phyloP scores from a whole-genome alignment of 2,797 vertebrate species.

The Esox lucius region DNA sequence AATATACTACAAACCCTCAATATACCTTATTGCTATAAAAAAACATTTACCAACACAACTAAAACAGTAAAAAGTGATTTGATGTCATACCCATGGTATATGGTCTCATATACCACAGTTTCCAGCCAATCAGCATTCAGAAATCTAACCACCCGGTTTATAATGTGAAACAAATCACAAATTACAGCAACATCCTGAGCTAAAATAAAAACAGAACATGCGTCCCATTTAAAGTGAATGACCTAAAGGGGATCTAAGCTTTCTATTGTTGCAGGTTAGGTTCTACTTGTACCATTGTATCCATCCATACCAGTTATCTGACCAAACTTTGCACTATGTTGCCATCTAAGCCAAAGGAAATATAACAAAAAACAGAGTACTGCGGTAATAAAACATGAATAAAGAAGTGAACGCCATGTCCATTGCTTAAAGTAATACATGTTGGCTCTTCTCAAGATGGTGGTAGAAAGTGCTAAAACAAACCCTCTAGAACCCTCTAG shows the following conservation, averaged over 20 bases:
- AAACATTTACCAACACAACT: too few species aligned
- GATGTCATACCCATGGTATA: too few species aligned
- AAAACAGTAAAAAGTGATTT: too few species aligned
- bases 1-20: too few species aligned
- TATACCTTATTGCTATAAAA: too few species aligned
- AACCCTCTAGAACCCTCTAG: conserved; percentile 25
- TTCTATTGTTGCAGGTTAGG: background rate
- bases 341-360: conserved; percentile 7
- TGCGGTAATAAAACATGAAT: conserved; percentile 32
- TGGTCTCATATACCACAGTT: too few species aligned
- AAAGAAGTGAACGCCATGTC: conserved; percentile 24
- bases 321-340: conserved; percentile 17
- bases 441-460: conserved; percentile 39
- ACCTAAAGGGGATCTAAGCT: background rate
- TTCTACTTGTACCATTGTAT: conserved; percentile 34
- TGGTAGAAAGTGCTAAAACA: conserved; percentile 56
- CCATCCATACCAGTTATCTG: conserved; percentile 29
- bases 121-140: too few species aligned
- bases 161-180: background rate
- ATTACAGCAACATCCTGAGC: background rate
- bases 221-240: background rate
- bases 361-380: conserved; percentile 17
- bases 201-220: background rate
- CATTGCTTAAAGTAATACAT: conserved; percentile 23
- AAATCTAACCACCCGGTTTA: too few species aligned